Base-by-base conservation (phyloP, 2,113 vertebrate genomes). In the Gadus macrocephalus region DNA sequence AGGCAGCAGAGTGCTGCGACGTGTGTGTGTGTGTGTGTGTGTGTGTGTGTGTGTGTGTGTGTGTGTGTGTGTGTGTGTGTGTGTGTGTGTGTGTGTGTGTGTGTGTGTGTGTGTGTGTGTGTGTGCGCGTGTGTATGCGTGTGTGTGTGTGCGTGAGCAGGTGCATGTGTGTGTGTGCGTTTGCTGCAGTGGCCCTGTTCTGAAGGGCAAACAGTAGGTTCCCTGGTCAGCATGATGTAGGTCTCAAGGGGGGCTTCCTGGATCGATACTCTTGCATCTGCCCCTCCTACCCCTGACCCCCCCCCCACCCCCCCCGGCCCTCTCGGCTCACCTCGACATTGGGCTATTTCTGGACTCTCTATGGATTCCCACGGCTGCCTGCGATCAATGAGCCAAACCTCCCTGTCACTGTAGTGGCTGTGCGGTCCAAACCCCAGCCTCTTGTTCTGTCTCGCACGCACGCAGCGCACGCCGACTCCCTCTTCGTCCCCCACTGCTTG, bases 151-250 rank as follows among this genome's bases (percentile, higher is more conserved):
- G 7, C 20, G 20, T 20, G 20, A 20, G 20, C 20, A 20, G 20
- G 20, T 20, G 20, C 20, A 20, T 70, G 56, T 63, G 53, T 19
- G 42, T 28, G 62, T 80, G 60, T 74, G 76, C 80, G 80, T 77
- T 73, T 89, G 80, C 76, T 89, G 86, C 86, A 87, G 85, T 89
- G 85, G 81, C 84, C 83, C 81, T 74, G 80, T 35, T 35, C 76
- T 87, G 82, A 88, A 89, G 86, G 87, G 75, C 83, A 61, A 79
- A 83, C 82, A 76, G 70, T 75, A 81, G 77, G 83, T 78, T 35
- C 78, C 71, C 81, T 83, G 87, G 85, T 88, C 89, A 89, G 87
- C 85, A 82, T 79, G 83, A 78, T 83, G 82, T 28, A 78, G 80
- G 70, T 72, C 86, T 85, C 77, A 65, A 22, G 87, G 80, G 86